phyloP scores from a whole-genome alignment of 2,888 invertebrate genomes.

The Cryptophagus acutangulus region DNA sequence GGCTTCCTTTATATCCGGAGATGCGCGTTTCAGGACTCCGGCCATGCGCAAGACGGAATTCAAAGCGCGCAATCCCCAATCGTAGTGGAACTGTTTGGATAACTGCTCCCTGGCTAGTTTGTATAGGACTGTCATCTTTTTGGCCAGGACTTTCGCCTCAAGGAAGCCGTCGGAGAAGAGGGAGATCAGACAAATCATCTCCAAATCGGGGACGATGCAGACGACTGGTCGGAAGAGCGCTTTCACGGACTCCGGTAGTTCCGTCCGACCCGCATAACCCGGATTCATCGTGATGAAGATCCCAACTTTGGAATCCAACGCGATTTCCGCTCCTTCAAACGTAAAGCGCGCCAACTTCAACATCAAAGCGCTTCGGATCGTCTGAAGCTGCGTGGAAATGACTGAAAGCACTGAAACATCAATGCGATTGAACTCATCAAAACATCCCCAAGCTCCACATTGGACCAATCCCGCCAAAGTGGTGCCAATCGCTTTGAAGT shows the following conservation, averaged over 20 bases:
- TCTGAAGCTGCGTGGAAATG: constrained; percentile 87
- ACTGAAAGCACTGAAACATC: constrained; percentile 89
- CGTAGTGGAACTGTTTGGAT: constrained; percentile 90
- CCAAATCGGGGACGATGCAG: constrained; percentile 86
- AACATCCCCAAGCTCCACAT: constrained; percentile 94
- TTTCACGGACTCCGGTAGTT: constrained; percentile 88
- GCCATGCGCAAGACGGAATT: constrained; percentile 90
- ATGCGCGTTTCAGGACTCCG: constrained; percentile 75
- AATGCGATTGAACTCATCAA: constrained; percentile 92
- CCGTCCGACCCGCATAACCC: constrained; percentile 86
- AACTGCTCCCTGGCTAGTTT: constrained; percentile 81
- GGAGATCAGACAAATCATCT: constrained; percentile 88
- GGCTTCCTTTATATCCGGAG: constrained; percentile 75
- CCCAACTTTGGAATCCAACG: constrained; percentile 78
- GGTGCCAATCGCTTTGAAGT: constrained; percentile 75
- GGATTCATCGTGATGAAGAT: constrained; percentile 96
- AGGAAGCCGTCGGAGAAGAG: constrained; percentile 89
- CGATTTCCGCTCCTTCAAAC: constrained; percentile 63
- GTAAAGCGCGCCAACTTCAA: constrained; percentile 70
- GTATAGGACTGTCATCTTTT: constrained; percentile 91
- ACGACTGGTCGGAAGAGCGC: constrained; percentile 88
- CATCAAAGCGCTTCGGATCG: constrained; percentile 78
- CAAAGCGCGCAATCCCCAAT: constrained; percentile 88
- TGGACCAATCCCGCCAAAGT: constrained; percentile 74
- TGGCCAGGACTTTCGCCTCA: constrained; percentile 83